Evolutionary conservation across 2,113 vertebrate genomes (phyloP), one percentile per base, ranked within the genome.

Genomic region (Nibea albiflora): DNA sequence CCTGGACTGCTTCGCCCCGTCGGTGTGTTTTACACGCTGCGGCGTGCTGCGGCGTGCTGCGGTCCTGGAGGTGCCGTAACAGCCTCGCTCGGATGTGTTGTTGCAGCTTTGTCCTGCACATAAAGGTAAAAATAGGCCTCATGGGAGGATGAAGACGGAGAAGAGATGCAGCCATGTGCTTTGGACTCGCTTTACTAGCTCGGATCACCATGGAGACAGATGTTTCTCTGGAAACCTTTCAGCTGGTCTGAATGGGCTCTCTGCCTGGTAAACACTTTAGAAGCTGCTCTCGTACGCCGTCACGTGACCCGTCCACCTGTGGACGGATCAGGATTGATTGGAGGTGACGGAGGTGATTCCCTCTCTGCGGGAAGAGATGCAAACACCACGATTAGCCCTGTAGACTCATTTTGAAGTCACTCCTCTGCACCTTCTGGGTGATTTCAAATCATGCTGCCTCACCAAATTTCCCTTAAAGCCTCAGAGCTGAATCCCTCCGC

Each of bases 151-250:
- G 50, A n/a, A 16, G 26, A 26, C 14, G 47, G 22, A 16, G 52
- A 26, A 15, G 57, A 14, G 17, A 15, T 50, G 72, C 16, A 35
- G 66, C 65, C 3, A 1, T 4, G 47, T 19, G 39, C 20, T 17
- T 20, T 1, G 11, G 52, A 70, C 58, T 19, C 39, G 65, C 28
- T 76, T 76, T 60, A 60, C 49, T 1, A 12, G 65, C 26, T 0
- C 0, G 7, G 1, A 35, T 81, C 68, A 58, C 65, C 64, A 65
- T 73, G 79, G 86, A 62, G 67, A 83, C 80, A 56, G 17, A 74
- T 66, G 58, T 78, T 65, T 53, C 74, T 73, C 63, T 63, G 49
- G 39, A 66, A 63, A 53, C 42, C 68, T 64, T 49, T 66, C n/a
- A 31, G 24, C 10, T 19, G 49, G 8, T 78, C 3, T 69, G 50